Conservation (phyloP, 2,113 vertebrate species). For the Isichthys henryi region DNA sequence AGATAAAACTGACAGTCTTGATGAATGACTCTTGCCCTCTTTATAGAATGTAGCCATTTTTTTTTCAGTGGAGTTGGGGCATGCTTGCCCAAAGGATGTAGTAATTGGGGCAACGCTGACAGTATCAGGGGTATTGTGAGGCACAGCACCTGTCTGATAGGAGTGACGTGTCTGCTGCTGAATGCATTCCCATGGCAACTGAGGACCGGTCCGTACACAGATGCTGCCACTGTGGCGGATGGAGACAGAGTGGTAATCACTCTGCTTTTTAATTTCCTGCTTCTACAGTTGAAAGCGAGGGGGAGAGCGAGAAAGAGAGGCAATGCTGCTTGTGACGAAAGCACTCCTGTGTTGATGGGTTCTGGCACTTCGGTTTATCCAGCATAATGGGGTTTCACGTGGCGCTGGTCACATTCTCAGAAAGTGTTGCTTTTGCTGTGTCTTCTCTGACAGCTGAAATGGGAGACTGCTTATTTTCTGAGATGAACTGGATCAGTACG, state of each 20-base stretch:
- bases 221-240: background rate
- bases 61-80: background rate
- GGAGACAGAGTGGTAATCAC: background rate
- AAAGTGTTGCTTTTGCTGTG: background rate
- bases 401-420: background rate
- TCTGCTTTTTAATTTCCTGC: conserved; percentile 24
- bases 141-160: conserved; percentile 1
- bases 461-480: background rate
- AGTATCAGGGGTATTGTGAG: background rate
- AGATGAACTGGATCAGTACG: background rate
- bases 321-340: background rate
- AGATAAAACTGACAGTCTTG: background rate
- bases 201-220: background rate
- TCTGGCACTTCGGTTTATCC: background rate
- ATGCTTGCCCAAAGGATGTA: background rate
- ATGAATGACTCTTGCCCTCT: background rate
- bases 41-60: background rate
- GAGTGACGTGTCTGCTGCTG: background rate
- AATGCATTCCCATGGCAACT: conserved; percentile 4
- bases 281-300: conserved; percentile 2
- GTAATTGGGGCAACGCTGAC: background rate
- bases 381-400: background rate
- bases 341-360: background rate
- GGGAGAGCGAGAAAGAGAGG: background rate
- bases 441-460: background rate